phyloP scores from a whole-genome alignment of 2,888 invertebrate genomes.

The Melanostoma mellinum region DNA sequence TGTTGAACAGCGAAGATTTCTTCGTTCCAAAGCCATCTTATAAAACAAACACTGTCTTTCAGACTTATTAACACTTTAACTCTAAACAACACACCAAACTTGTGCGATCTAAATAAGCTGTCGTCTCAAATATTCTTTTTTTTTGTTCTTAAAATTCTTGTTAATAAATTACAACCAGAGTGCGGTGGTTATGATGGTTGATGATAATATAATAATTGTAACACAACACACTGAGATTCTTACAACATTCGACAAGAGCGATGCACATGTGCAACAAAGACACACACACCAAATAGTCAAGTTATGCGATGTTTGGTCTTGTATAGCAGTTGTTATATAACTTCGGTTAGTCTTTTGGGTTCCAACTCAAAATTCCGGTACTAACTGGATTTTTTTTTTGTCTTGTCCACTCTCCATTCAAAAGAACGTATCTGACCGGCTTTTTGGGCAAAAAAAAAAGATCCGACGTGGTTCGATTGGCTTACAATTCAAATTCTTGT shows the following conservation, averaged over 20 bases:
- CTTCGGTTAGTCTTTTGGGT: conserved; percentile 9
- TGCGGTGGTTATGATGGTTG: neutral
- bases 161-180: conserved; percentile 20
- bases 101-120: neutral
- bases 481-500: conserved; percentile 3
- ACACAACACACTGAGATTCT: conserved; percentile 31
- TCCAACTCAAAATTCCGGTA: conserved; percentile 21
- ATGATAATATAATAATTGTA: conserved; percentile 14
- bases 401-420: neutral
- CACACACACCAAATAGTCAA: conserved; percentile 16
- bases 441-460: conserved; percentile 14
- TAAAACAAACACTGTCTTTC: neutral
- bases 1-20: conserved; percentile 10
- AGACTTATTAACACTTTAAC: neutral
- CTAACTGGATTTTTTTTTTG: conserved; percentile 34
- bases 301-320: conserved; percentile 27
- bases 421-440: conserved; percentile 54
- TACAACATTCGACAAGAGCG: conserved; percentile 48
- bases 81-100: neutral
- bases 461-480: conserved; percentile 13
- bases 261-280: conserved; percentile 48
- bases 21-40: conserved; percentile 14
- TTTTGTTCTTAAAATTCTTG: conserved; percentile 6
- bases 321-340: conserved; percentile 46
- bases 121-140: neutral